Evolutionary conservation across 1,140 invertebrate genomes (phyloP), one percentile per base, ranked within the genome.

Genomic region (Vanessa atalanta): DNA sequence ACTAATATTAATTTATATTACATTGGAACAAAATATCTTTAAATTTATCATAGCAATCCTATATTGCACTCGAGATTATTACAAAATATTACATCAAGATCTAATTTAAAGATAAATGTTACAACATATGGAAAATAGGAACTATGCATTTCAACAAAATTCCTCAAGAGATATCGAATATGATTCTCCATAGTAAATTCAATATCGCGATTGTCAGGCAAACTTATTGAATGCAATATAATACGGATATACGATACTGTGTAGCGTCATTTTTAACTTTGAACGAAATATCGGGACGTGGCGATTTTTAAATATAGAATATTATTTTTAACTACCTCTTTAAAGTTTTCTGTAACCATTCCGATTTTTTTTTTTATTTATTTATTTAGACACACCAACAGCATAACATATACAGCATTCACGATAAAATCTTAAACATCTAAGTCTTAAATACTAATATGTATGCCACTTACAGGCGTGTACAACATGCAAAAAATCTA

Each of bases 131-230:
- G 4, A 57, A 57, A 57, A 23, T 57, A 57, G 20, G 53, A 57
- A 23, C n/a, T 55, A 55, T 57, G 20, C 23, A 69, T 11, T 61
- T 57, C 61, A 48, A 63, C 50, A 47, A 63, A 55, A 43, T 70
- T 37, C 12, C 47, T 31, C 43, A n/a, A 20, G 14, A 47, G 9
- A 70, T 63, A 63, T 50, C 47, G 55, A 48, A 61, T 70, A 48
- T 47, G 43, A 31, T 37, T 47, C 23, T 57, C 60, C 60, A 63
- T 70, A 70, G 14, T 48, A 70, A 63, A 70, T 70, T 50, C 68
- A 70, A 70, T 70, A 70, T 70, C n/a, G 57, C 68, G 57, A 47
- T 47, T 70, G 57, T 70, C 68, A 70, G 57, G 48, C 57, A 70
- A 63, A 63, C 57, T 70, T 47, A 63, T 47, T 48, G 47, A 63